Conservation (phyloP, 2,888 invertebrate genomes). For the Petrolisthes manimaculis region DNA sequence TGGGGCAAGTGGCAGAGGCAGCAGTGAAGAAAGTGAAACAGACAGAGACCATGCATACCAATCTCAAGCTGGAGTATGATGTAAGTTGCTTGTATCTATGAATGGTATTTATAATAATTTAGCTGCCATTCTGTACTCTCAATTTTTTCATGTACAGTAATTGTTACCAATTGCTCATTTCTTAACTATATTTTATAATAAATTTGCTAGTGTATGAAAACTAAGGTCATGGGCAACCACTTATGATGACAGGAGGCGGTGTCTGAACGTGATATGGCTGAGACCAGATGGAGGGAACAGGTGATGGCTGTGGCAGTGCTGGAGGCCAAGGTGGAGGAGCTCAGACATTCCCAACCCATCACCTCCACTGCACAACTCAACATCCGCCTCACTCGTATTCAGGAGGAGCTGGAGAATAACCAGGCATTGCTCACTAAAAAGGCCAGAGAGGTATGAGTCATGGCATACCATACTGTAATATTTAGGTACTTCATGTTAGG, state of each 20-base stretch:
- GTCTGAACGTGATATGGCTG: constrained; percentile 41
- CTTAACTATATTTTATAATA: too few relatives aligned
- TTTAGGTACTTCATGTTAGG: too few relatives aligned
- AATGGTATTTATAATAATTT: too few relatives aligned
- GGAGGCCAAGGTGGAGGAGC: constrained; percentile 56
- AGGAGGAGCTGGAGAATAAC: constrained; percentile 48
- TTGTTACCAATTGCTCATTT: too few relatives aligned
- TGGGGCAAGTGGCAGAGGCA: constrained; percentile 50
- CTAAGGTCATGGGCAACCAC: too few relatives aligned
- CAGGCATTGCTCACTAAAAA: constrained; percentile 39
- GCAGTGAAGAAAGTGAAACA: constrained; percentile 51
- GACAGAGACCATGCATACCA: constrained; percentile 39
- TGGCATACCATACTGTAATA: too few relatives aligned
- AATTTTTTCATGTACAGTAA: too few relatives aligned
- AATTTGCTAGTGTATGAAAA: too few relatives aligned
- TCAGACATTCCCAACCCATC: constrained; percentile 42
- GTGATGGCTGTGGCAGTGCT: constrained; percentile 42
- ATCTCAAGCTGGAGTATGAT: constrained; percentile 39
- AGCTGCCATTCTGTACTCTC: too few relatives aligned
- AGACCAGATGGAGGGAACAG: constrained; percentile 44
- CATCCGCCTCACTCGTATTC: constrained; percentile 25
- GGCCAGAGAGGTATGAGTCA: constrained; percentile 44
- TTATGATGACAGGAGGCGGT: constrained; percentile 32
- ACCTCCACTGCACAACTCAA: constrained; percentile 28
- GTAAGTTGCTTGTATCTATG: constrained; percentile 19